Evolutionary conservation across 1,140 invertebrate species (phyloP), one percentile per base, ranked within the genome.

Genomic region (Ctenoplectra terminalis): DNA sequence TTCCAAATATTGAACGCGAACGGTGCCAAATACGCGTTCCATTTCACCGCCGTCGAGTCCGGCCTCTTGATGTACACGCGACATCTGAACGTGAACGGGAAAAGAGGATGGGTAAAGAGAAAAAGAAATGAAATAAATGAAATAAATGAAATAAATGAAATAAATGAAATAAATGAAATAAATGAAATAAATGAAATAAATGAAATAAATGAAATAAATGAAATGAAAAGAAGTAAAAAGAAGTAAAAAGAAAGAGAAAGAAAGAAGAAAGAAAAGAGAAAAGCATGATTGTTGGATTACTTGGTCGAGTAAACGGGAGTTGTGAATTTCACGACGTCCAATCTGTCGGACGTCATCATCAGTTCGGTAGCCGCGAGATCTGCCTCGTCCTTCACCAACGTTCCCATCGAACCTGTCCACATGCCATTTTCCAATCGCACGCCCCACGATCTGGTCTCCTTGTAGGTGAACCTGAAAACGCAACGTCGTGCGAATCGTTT

Each of bases 11-110:
- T 89, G 0, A 6, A 40, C 0, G 91, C 75, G 71, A 94, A 94
- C 0, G 93, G 93, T 9, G 90, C 90, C 1, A 87, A 85, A 50
- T 93, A 94, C 11, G 90, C 90, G n/a, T 87, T 71, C 93, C 93
- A 94, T 70, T 93, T 94, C 0, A 93, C 71, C 0, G 90, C 85
- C 2, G 87, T 74, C 1, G 83, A 83, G 2, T 83, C 85, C 2
- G 93, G 92, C 71, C 90, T 92, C 69, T 91, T 93, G 48, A 94
- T 93, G 43, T 89, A 94, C 0, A 87, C 88, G 5, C 92, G 89
- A 50, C 85, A 90, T 75, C 93, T 93, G 17, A 17, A 43, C 15
- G 31, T 1, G 6, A 58, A 26, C n/a, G 8, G 9, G 29, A 20
- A 37, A 11, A 50, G n/a, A n/a, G n/a, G n/a, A 70, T 15, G 20